Conservation (phyloP, 37 sponge, comb jelly and placozoan species). For the Aphrocallistes beatrix region DNA sequence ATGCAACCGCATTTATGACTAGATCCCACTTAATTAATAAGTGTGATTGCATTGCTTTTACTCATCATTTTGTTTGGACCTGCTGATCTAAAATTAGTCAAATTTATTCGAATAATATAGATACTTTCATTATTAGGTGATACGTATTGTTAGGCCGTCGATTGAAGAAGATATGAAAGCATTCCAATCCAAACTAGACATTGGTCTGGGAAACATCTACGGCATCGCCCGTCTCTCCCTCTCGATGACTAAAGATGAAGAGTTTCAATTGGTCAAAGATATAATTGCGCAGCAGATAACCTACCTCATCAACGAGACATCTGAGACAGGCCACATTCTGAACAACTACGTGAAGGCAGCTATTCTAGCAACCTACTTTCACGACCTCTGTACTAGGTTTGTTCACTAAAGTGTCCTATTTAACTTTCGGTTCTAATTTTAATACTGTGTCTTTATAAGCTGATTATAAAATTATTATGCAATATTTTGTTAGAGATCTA, state of each 20-base stretch:
- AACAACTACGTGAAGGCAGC: neutral
- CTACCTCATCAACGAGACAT: neutral
- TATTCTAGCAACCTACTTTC: neutral
- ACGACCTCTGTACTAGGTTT: slow-evolving; percentile 15
- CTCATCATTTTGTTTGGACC: no score
- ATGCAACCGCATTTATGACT: no score
- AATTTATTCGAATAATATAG: neutral
- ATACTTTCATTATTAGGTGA: neutral
- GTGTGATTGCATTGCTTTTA: no score
- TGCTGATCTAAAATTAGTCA: no score
- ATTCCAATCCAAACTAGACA: neutral
- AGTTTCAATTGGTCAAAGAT: neutral
- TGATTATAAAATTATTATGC: no score
- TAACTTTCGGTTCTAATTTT: no score
- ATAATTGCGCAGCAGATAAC: neutral
- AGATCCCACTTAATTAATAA: no score
- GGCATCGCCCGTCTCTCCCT: neutral
- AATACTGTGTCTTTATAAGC: no score
- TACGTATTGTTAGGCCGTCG: neutral
- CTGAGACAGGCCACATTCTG: neutral
- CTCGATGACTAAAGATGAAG: neutral
- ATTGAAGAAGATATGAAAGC: slow-evolving; percentile 12
- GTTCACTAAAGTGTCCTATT: no score
- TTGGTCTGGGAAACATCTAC: neutral
- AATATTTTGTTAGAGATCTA: no score